These are phyloP conservation scores for Anorthoa munda DNA, from an alignment of 2,888 invertebrate genomes.

Conservation along the genomic window DNA sequence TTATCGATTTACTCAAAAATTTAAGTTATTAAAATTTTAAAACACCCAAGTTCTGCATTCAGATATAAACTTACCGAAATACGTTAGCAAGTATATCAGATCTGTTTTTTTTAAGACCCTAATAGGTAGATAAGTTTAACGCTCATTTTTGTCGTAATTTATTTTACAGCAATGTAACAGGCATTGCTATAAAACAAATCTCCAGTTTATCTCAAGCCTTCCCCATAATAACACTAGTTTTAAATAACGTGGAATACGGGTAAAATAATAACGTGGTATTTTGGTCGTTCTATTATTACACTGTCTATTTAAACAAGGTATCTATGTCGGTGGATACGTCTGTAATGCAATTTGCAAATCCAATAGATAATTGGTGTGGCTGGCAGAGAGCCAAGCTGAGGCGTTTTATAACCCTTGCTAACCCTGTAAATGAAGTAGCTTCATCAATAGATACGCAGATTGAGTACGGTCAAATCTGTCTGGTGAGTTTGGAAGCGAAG, in stretches of 20 bases:
- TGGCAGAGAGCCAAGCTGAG: constrained; percentile 58
- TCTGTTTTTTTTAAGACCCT: too few relatives aligned
- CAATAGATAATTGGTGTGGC: constrained; percentile 46
- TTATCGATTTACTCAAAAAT: too few relatives aligned
- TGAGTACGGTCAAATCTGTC: background rate
- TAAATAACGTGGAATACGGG: background rate
- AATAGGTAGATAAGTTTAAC: too few relatives aligned
- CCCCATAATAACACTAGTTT: background rate
- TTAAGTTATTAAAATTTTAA: too few relatives aligned
- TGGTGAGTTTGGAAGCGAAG: background rate
- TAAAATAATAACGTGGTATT: constrained; percentile 31
- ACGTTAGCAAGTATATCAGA: too few relatives aligned
- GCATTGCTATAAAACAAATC: too few relatives aligned
- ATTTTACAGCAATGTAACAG: background rate
- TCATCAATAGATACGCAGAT: constrained; percentile 30
- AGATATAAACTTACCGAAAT: too few relatives aligned
- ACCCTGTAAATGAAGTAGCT: constrained; percentile 43
- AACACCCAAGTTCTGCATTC: too few relatives aligned
- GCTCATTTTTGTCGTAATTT: too few relatives aligned
- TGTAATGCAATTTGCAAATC: constrained; percentile 46
- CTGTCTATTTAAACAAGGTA: constrained; percentile 31
- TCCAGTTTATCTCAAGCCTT: background rate
- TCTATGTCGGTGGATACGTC: constrained; percentile 32
- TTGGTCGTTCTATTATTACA: constrained; percentile 40
- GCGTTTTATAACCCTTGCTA: constrained; percentile 49